phyloP scores from a whole-genome alignment of 1,140 invertebrate genomes.

The Subanguina moxae region DNA sequence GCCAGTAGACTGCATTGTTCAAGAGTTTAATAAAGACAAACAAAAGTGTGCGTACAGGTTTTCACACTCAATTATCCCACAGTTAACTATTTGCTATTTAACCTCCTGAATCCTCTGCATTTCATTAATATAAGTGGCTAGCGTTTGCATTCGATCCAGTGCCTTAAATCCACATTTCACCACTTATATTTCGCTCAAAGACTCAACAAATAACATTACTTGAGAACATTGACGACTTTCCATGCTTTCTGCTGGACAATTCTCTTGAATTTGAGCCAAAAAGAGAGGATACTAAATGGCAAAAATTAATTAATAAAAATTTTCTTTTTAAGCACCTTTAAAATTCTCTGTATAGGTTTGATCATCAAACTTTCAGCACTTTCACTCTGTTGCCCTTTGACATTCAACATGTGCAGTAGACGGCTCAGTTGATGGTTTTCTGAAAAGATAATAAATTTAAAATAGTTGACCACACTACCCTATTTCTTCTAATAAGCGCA shows the following conservation, averaged over 20 bases:
- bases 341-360: slow-evolving; percentile 94
- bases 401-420: slow-evolving; percentile 61
- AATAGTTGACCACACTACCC: too few species aligned
- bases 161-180: slow-evolving; percentile 66
- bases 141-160: slow-evolving; percentile 91
- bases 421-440: neutral
- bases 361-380: slow-evolving; percentile 97
- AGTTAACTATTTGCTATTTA: too few species aligned
- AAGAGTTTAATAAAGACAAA: too few species aligned
- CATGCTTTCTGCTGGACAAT: slow-evolving; percentile 83
- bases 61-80: too few species aligned
- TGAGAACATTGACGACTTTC: slow-evolving; percentile 73
- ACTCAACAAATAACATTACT: neutral
- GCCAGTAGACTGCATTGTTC: too few species aligned
- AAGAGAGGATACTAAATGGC: slow-evolving; percentile 82
- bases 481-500: too few species aligned
- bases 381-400: slow-evolving; percentile 9
- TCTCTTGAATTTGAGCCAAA: slow-evolving; percentile 85
- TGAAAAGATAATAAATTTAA: neutral
- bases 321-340: slow-evolving; percentile 59
- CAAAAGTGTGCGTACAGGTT: too few species aligned
- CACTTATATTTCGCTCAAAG: too few species aligned
- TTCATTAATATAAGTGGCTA: slow-evolving; percentile 98
- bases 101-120: slow-evolving; percentile 80
- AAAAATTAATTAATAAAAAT: too few species aligned